A percentile compares a stretch with the other conserved stretches of the same genome.
Evolutionary conservation across 2,797 vertebrate species (phyloP).

Genomic region (Heliangelus exortis): DNA sequence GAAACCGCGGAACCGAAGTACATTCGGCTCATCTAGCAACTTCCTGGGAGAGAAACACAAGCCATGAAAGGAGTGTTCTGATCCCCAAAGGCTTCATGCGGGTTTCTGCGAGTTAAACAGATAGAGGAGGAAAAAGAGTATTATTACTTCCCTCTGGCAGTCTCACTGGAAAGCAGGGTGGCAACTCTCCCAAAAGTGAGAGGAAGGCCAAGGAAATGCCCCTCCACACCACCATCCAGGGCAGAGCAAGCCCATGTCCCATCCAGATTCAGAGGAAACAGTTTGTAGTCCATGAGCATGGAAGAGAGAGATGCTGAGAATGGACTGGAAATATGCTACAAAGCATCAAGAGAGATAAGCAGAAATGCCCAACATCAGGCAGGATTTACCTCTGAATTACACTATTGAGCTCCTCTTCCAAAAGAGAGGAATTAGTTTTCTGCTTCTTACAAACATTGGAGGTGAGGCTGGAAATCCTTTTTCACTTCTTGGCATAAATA

Average conservation of each 20-base stretch:
- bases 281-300: background rate
- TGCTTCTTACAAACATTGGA: background rate
- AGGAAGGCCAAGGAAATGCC: fast-evolving
- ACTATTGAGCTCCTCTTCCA: background rate
- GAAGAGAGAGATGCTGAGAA: background rate
- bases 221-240: background rate
- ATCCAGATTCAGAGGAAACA: background rate
- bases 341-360: background rate
- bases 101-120: background rate
- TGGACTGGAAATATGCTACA: background rate
- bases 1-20: fast-evolving
- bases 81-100: fast-evolving
- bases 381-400: background rate
- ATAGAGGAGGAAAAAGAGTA: background rate
- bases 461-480: background rate
- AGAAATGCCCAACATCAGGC: background rate
- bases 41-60: background rate
- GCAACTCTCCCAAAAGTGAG: background rate
- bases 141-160: background rate
- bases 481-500: background rate
- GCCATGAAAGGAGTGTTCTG: fast-evolving
- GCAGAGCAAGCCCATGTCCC: fast-evolving
- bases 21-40: background rate
- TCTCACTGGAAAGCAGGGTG: background rate
- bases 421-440: background rate